These are phyloP conservation scores for Drosophila melanica DNA, from an alignment of 1,140 invertebrate genomes.

Conservation along the genomic window DNA sequence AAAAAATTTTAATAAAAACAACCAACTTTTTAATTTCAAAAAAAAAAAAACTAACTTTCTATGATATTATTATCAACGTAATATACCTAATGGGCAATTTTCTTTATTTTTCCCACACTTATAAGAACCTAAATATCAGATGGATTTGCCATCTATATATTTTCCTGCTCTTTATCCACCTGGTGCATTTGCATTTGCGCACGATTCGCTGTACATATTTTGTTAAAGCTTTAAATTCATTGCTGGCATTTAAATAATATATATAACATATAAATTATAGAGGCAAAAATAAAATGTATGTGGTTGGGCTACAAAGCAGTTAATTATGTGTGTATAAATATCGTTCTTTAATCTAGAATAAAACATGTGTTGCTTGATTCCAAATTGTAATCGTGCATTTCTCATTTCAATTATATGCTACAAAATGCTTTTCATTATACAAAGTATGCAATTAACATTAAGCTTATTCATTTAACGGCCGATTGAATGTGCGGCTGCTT, in stretches of 20 bases:
- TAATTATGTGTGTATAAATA: constrained; percentile 36
- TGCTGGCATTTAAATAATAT: constrained; percentile 15
- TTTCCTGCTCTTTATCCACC: neutral
- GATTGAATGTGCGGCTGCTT: constrained; percentile 88
- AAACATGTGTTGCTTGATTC: constrained; percentile 72
- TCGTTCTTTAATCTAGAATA: constrained; percentile 65
- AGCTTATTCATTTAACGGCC: constrained; percentile 75
- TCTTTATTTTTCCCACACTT: neutral
- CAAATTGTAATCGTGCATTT: constrained; percentile 49
- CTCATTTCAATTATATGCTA: constrained; percentile 32
- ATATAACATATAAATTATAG: constrained; percentile 25
- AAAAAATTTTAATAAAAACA: constrained; percentile 62
- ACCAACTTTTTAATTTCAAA: constrained; percentile 70
- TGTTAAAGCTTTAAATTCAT: constrained; percentile 50
- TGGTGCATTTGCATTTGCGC: constrained; percentile 10
- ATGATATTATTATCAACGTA: neutral
- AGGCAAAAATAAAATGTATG: constrained; percentile 31
- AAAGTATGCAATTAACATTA: neutral
- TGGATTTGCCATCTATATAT: constrained; percentile 17
- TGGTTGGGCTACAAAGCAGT: constrained; percentile 31
- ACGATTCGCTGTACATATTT: constrained; percentile 63
- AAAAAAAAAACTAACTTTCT: neutral
- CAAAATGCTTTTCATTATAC: constrained; percentile 30
- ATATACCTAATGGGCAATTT: neutral
- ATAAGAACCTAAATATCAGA: neutral